Conservation (phyloP, 2,888 invertebrate species). For the Agriopis aurantiaria region DNA sequence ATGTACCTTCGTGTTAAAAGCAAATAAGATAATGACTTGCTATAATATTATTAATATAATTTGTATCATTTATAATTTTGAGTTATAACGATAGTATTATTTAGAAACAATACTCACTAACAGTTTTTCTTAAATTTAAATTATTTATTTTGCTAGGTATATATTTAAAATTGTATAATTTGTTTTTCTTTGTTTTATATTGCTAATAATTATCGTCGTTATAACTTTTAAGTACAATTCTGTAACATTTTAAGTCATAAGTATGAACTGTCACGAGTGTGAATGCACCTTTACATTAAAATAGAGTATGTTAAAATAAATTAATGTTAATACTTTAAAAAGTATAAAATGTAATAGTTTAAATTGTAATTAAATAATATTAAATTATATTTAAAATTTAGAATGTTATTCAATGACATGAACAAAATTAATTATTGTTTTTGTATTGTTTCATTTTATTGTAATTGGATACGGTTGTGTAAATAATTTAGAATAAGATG, state of each 20-base stretch:
- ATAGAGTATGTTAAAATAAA: slow-evolving; percentile 35
- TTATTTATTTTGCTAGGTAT: too few species aligned
- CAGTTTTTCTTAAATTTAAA: too few species aligned
- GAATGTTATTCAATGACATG: slow-evolving; percentile 48
- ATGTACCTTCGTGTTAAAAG: slow-evolving; percentile 3
- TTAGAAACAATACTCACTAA: too few species aligned
- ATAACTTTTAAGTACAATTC: not conserved
- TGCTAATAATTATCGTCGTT: not conserved
- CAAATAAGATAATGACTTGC: too few species aligned
- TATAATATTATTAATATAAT: not conserved
- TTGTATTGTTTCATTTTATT: slow-evolving; percentile 48
- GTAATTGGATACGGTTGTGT: slow-evolving; percentile 68
- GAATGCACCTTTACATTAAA: slow-evolving; percentile 41
- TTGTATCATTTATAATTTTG: not conserved
- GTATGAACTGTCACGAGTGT: slow-evolving; percentile 29
- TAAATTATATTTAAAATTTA: slow-evolving; percentile 43
- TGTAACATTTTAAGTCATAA: not conserved
- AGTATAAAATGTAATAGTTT: slow-evolving; percentile 54
- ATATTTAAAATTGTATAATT: too few species aligned
- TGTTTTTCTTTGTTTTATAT: not conserved
- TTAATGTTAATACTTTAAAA: slow-evolving; percentile 66
- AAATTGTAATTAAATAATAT: slow-evolving; percentile 37
- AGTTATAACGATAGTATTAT: too few species aligned
- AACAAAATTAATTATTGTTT: slow-evolving; percentile 47
- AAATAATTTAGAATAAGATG: slow-evolving; percentile 60